A percentile compares a stretch with the other conserved stretches of the same genome.
These are phyloP conservation scores for Charaxes varanes DNA, from an alignment of 1,140 invertebrate genomes.

Conservation along the genomic window DNA sequence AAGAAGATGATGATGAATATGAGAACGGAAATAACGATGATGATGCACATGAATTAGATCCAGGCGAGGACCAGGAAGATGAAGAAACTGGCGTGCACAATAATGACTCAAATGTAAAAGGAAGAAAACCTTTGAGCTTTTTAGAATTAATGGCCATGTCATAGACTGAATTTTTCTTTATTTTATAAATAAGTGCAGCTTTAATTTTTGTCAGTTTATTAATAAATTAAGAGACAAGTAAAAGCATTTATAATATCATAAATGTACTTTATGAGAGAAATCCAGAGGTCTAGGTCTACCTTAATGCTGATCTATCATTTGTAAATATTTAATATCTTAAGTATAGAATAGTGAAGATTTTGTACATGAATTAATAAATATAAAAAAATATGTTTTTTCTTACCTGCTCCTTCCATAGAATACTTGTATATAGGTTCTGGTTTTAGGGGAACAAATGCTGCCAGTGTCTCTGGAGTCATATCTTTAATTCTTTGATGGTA, in stretches of 20 bases:
- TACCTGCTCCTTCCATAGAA: slow-evolving; percentile 85
- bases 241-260: slow-evolving; percentile 39
- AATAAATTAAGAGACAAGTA: slow-evolving; percentile 17
- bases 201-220: slow-evolving; percentile 30
- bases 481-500: slow-evolving; percentile 95
- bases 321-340: slow-evolving; percentile 58
- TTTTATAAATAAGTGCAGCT: slow-evolving; percentile 30
- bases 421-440: slow-evolving; percentile 90
- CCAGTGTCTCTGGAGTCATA: slow-evolving; percentile 92
- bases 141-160: slow-evolving; percentile 66
- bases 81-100: slow-evolving; percentile 21
- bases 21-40: slow-evolving; percentile 16
- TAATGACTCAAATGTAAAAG: slow-evolving; percentile 30
- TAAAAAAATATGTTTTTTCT: slow-evolving; percentile 42
- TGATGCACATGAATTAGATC: slow-evolving; percentile 19
- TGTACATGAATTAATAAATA: slow-evolving; percentile 35
- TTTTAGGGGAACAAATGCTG: slow-evolving; percentile 86
- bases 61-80: slow-evolving; percentile 25
- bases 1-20: slow-evolving; percentile 25
- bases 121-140: slow-evolving; percentile 40
- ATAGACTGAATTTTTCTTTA: slow-evolving; percentile 46
- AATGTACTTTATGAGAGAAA: no score
- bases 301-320: slow-evolving; percentile 35
- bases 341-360: slow-evolving; percentile 43
- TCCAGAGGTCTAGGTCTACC: no score